phyloP scores from a whole-genome alignment of 2,113 vertebrate species.

The Sander vitreus region DNA sequence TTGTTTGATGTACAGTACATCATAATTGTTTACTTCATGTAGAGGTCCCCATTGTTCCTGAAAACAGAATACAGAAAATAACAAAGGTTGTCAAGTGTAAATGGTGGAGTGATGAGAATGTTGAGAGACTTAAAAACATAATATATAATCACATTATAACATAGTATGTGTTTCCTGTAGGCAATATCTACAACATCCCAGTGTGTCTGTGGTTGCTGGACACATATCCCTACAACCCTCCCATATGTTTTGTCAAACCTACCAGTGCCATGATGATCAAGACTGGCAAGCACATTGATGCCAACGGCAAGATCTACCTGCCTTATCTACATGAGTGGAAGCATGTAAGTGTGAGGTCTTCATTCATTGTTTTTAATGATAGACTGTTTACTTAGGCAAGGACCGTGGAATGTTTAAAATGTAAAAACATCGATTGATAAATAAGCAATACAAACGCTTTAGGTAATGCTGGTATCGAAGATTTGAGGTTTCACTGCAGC shows the following conservation, averaged over 20 bases:
- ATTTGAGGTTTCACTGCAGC: neutral
- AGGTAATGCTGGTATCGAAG: neutral
- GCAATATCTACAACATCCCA: slow-evolving; percentile 97
- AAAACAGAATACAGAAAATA: neutral
- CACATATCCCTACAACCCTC: slow-evolving; percentile 97
- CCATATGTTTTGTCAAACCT: slow-evolving; percentile 99
- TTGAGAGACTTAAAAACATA: neutral
- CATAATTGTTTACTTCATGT: neutral
- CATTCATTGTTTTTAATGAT: neutral
- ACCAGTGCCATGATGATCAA: slow-evolving; percentile 99
- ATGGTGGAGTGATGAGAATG: neutral
- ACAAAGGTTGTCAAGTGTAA: neutral
- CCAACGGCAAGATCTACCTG: slow-evolving; percentile 98
- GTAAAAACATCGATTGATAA: neutral
- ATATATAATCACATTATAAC: neutral
- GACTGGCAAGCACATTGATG: slow-evolving; percentile 98
- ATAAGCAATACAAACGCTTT: neutral
- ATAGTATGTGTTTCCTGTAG: slow-evolving; percentile 71
- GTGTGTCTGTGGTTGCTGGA: slow-evolving; percentile 98
- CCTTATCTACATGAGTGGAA: slow-evolving; percentile 99
- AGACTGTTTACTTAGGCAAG: neutral
- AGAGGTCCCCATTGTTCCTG: neutral
- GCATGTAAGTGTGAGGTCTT: slow-evolving; percentile 84
- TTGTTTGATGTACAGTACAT: neutral
- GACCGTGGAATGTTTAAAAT: neutral